phyloP scores from a whole-genome alignment of 2,888 invertebrate genomes.

The Pardosa pseudoannulata region DNA sequence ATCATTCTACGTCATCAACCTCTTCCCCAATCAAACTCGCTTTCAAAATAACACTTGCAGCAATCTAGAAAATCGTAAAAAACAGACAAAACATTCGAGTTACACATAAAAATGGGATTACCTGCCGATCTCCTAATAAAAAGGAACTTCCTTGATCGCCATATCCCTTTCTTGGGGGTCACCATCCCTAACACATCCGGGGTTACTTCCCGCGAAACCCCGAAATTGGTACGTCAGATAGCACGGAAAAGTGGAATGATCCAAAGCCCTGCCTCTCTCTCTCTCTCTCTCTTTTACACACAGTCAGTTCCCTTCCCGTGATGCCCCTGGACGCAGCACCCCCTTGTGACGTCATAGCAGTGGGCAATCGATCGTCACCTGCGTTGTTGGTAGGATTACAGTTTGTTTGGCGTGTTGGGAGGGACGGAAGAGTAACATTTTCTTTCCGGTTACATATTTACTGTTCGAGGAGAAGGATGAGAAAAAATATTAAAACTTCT shows the following conservation, averaged over 20 bases:
- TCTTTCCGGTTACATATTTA: neutral
- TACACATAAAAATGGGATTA: constrained; percentile 6
- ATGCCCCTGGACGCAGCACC: constrained; percentile 31
- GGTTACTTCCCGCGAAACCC: neutral
- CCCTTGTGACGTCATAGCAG: constrained; percentile 61
- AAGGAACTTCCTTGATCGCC: constrained; percentile 54
- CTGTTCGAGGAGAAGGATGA: neutral
- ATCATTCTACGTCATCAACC: neutral
- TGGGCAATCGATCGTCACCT: constrained; percentile 59
- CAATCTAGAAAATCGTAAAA: too few relatives aligned
- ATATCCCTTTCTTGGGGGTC: constrained; percentile 70
- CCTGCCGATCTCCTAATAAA: constrained; percentile 62
- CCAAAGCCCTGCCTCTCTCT: neutral
- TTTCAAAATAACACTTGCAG: neutral
- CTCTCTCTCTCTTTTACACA: neutral
- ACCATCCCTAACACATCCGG: constrained; percentile 58
- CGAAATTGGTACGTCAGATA: neutral
- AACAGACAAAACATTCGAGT: too few relatives aligned
- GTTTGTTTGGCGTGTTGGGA: neutral
- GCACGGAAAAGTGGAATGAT: neutral
- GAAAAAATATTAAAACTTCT: too few relatives aligned
- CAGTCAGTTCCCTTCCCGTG: constrained; percentile 25
- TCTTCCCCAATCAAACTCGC: neutral
- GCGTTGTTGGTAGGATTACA: constrained; percentile 25
- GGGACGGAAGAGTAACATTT: neutral